Conservation (phyloP, 2,888 invertebrate genomes). For the Colletes collaris region DNA sequence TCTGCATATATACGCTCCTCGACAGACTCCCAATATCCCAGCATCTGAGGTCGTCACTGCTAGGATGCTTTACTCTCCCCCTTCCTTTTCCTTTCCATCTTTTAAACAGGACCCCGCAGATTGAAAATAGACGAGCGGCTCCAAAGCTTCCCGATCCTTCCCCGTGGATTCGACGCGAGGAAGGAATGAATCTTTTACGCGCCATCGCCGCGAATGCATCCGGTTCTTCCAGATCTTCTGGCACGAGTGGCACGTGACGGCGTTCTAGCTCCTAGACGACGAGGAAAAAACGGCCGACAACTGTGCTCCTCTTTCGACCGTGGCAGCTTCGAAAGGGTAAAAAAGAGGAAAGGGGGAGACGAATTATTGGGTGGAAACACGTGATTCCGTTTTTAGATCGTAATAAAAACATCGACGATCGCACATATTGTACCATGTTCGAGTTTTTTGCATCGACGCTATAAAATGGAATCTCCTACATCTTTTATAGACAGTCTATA, state of each 20-base stretch:
- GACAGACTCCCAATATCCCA: too few species aligned
- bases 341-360: conserved; percentile 10
- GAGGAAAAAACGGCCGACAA: conserved; percentile 33
- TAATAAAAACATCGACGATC: background rate
- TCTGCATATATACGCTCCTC: too few species aligned
- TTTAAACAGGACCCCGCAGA: background rate
- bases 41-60: too few species aligned
- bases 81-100: too few species aligned
- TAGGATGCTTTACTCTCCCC: too few species aligned
- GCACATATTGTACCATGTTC: too few species aligned
- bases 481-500: too few species aligned
- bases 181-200: conserved; percentile 70
- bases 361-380: conserved; percentile 22
- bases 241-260: conserved; percentile 57
- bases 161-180: conserved; percentile 48
- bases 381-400: background rate
- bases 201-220: conserved; percentile 64
- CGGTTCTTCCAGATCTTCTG: conserved; percentile 64
- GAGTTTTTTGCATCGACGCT: too few species aligned
- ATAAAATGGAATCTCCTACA: too few species aligned
- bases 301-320: background rate
- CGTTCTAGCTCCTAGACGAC: conserved; percentile 50
- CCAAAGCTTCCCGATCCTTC: conserved; percentile 29
- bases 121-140: conserved; percentile 34
- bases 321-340: conserved; percentile 35